Evolutionary conservation across 2,113 vertebrate species (phyloP).

Genomic region (Embiotoca jacksoni): DNA sequence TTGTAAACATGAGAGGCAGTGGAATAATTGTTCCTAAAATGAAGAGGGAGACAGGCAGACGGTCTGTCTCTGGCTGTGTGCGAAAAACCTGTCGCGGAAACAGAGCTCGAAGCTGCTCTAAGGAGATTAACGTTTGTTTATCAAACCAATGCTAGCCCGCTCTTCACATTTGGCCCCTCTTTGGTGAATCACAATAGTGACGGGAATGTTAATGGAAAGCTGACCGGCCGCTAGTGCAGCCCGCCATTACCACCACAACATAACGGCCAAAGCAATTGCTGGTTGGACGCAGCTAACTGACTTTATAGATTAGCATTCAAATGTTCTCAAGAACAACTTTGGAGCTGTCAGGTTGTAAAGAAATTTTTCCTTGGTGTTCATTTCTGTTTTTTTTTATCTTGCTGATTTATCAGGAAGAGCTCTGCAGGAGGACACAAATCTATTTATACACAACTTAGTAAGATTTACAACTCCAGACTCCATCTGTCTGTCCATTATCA

Average conservation of each 20-base stretch:
- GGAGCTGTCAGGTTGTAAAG: background rate
- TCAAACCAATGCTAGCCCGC: conserved; percentile 40
- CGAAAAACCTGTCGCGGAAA: conserved; percentile 47
- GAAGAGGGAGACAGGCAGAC: conserved; percentile 40
- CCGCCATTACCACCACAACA: background rate
- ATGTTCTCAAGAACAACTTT: background rate
- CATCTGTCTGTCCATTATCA: background rate
- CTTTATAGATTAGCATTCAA: background rate
- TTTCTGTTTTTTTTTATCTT: background rate
- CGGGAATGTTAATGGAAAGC: conserved; percentile 20
- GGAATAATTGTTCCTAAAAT: conserved; percentile 40
- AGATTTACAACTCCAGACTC: conserved; percentile 1
- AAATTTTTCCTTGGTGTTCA: conserved; percentile 6
- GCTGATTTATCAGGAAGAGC: background rate
- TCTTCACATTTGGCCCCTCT: conserved; percentile 22
- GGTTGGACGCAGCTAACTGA: background rate
- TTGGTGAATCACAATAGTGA: conserved; percentile 33
- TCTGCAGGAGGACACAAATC: background rate
- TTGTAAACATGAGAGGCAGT: conserved; percentile 51
- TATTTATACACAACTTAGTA: conserved; percentile 1
- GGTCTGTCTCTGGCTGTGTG: conserved; percentile 33
- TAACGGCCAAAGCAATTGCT: conserved; percentile 8
- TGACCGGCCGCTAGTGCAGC: conserved; percentile 3
- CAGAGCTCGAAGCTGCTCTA: conserved; percentile 43
- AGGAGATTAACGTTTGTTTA: conserved; percentile 67